phyloP scores from a whole-genome alignment of 2,888 invertebrate species.

The Beris morrisii region DNA sequence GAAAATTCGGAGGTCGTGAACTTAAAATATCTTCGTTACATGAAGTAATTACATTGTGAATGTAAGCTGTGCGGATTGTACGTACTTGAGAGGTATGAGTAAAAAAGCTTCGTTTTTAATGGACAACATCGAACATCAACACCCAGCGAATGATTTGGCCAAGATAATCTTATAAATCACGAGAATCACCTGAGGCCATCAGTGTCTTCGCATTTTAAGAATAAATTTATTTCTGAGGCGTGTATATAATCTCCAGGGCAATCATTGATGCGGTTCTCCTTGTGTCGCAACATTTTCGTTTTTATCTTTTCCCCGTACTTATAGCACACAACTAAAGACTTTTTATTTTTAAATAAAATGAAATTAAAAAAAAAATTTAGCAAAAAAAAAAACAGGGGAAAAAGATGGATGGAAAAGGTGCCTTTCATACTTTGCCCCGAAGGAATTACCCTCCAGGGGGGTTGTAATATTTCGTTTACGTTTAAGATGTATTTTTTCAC shows the following conservation, averaged over 20 bases:
- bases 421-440: constrained; percentile 11
- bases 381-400: constrained; percentile 24
- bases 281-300: constrained; percentile 19
- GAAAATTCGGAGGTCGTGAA: no score
- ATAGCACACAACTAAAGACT: constrained; percentile 14
- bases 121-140: constrained; percentile 27
- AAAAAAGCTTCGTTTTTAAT: neutral
- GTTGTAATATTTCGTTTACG: constrained; percentile 22
- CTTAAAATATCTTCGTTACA: no score
- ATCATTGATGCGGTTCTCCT: constrained; percentile 27
- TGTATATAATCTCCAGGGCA: constrained; percentile 23
- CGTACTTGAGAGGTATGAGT: no score
- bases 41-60: no score
- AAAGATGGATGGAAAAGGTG: constrained; percentile 15
- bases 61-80: no score
- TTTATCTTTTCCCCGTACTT: neutral
- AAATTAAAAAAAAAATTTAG: constrained; percentile 8
- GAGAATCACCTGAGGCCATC: constrained; percentile 26
- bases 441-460: constrained; percentile 7
- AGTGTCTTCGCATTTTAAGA: constrained; percentile 36
- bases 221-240: constrained; percentile 35
- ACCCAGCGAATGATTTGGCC: constrained; percentile 30
- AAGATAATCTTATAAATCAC: constrained; percentile 34
- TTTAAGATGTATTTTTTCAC: constrained; percentile 20
- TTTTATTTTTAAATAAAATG: constrained; percentile 12